Evolutionary conservation across 2,888 invertebrate genomes (phyloP).

Genomic region (Rhingia rostrata): DNA sequence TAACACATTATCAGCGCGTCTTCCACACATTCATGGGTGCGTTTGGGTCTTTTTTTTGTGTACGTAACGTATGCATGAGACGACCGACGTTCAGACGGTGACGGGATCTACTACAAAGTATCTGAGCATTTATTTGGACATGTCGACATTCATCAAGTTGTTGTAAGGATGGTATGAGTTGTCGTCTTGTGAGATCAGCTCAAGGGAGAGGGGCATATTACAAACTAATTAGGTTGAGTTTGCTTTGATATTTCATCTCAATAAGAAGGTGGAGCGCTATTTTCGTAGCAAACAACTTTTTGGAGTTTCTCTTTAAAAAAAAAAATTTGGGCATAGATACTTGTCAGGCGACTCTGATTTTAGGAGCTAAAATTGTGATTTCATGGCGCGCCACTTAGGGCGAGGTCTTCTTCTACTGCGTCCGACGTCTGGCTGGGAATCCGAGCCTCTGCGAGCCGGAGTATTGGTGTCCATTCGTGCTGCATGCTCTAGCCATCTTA

Average conservation of each 20-base stretch:
- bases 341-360: too few species aligned
- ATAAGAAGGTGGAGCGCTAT: neutral
- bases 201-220: neutral
- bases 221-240: constrained; percentile 5
- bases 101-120: constrained; percentile 16
- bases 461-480: too few species aligned
- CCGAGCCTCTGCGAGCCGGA: too few species aligned
- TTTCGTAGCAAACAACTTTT: too few species aligned
- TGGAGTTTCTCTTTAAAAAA: too few species aligned
- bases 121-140: constrained; percentile 21
- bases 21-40: neutral
- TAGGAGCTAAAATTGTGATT: too few species aligned
- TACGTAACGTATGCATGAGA: neutral
- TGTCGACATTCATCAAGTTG: constrained; percentile 29
- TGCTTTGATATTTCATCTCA: neutral
- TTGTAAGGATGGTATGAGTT: constrained; percentile 7
- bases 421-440: too few species aligned
- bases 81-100: constrained; percentile 8
- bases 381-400: too few species aligned
- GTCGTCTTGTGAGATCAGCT: neutral
- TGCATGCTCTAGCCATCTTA: too few species aligned
- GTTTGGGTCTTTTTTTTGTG: neutral
- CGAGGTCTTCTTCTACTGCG: too few species aligned
- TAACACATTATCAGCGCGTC: constrained; percentile 1
- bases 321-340: too few species aligned